These are phyloP conservation scores for Stenolophus ochropezus DNA, from an alignment of 2,888 invertebrate species.

Conservation along the genomic window DNA sequence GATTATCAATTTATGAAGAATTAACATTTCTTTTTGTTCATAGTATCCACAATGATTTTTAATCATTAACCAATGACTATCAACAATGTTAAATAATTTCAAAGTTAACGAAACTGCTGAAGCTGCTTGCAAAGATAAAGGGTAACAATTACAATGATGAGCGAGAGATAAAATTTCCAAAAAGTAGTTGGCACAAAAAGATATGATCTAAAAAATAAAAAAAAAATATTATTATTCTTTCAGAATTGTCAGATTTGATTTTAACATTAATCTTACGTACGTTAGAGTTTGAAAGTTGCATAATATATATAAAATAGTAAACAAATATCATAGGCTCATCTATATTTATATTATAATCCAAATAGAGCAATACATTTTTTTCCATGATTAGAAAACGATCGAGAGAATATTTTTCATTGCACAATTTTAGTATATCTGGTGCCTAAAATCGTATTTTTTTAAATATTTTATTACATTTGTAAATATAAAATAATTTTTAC, in stretches of 20 bases:
- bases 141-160: not conserved
- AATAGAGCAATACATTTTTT: not conserved
- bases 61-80: not conserved
- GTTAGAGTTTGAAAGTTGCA: not conserved
- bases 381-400: not conserved
- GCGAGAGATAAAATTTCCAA: not conserved
- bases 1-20: not conserved
- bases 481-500: not conserved
- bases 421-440: conserved; percentile 4
- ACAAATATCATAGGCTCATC: conserved; percentile 1
- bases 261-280: conserved; percentile 24
- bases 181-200: not conserved
- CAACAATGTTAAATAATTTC: not conserved
- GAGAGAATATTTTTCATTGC: not conserved
- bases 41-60: not conserved
- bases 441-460: not conserved
- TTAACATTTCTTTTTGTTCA: not conserved
- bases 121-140: conserved; percentile 13
- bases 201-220: conserved; percentile 10
- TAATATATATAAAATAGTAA: not conserved
- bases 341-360: not conserved
- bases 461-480: not conserved
- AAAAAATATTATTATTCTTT: too few species aligned
- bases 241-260: too few species aligned
- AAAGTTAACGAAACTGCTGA: not conserved